Percentiles rank a stretch among this genome's conserved stretches.
These are phyloP conservation scores for Lonchura striata DNA, from an alignment of 2,113 vertebrate species.

Conservation along the genomic window DNA sequence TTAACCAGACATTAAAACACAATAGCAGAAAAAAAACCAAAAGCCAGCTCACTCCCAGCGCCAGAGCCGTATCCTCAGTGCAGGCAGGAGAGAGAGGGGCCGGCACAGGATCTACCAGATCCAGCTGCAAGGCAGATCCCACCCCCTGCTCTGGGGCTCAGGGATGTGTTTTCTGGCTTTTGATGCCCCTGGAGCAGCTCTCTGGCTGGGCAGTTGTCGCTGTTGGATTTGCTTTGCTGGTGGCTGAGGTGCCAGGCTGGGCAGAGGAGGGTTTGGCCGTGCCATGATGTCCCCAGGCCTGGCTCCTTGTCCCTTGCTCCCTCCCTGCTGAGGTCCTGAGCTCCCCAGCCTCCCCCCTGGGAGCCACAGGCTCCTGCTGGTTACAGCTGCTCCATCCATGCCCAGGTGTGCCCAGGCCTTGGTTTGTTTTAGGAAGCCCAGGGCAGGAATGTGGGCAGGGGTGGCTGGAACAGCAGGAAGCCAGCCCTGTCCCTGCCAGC, in stretches of 20 bases:
- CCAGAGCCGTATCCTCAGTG: neutral
- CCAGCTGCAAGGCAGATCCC: neutral
- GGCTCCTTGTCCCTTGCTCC: neutral
- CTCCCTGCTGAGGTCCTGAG: neutral
- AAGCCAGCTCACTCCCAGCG: neutral
- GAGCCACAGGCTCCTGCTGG: neutral
- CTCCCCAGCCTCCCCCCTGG: rapidly evolving
- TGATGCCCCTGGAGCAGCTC: neutral
- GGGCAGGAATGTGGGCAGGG: neutral
- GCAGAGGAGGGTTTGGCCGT: rapidly evolving
- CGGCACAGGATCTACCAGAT: neutral
- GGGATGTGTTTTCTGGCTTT: neutral
- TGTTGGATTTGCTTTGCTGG: neutral
- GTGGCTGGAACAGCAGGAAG: neutral
- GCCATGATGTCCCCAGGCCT: neutral
- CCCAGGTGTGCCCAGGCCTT: neutral
- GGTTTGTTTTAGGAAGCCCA: neutral
- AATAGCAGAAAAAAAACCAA: neutral
- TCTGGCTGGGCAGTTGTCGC: neutral
- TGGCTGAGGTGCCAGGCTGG: rapidly evolving
- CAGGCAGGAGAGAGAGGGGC: neutral
- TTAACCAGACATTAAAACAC: neutral
- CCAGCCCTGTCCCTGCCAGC: neutral
- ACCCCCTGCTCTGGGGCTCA: rapidly evolving
- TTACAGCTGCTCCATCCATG: neutral